Base-by-base conservation (phyloP, 2,797 vertebrate genomes). In the Chiloscyllium punctatum region DNA sequence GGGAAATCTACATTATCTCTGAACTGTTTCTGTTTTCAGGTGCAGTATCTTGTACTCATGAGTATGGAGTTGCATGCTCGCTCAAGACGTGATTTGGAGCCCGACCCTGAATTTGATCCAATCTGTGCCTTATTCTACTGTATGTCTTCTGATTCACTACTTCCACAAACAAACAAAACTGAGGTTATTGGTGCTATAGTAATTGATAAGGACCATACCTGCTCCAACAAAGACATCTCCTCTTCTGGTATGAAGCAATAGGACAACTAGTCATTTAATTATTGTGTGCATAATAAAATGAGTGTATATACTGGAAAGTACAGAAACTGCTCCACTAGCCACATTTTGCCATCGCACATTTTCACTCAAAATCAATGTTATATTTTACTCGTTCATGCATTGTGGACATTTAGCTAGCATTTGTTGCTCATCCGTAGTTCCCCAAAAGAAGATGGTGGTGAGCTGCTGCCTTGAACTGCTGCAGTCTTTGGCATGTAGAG, bases 101-200 rank as follows among this genome's bases (percentile, higher is more conserved):
- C 99, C 53, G 99, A 99, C 97, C 99, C 99, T 0, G 99, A 99
- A 97, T 99, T 99, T 97, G 99, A 99, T 96, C 98, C 99, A 0
- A 98, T 99, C 97, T 99, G 99, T 98, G 99, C 99, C 98, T 97
- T 99, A 96, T 99, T 99, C 97, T 99, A 99, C 98, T 98, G 98
- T 98, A 96, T 99, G 96, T 98, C 98, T 82, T 99, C 98, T 69
- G 99, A 99, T 79, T 97, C 98, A 37, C 96, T 97, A 4, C 96
- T 99, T 95, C 97, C 98, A 74, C 96, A 97, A 94, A 97, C 96
- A 18, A 97, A 98, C 91, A 96, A 97, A 97, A 98, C 96, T 96
- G 98, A 98, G 97, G 96, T 99, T 96, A 98, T 97, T 0, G 99
- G 99, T 62, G 98, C 98, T 95, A 98, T 99, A 71, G 97, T 99